Evolutionary conservation across 1,140 invertebrate genomes (phyloP).

Genomic region (Ostrea edulis): DNA sequence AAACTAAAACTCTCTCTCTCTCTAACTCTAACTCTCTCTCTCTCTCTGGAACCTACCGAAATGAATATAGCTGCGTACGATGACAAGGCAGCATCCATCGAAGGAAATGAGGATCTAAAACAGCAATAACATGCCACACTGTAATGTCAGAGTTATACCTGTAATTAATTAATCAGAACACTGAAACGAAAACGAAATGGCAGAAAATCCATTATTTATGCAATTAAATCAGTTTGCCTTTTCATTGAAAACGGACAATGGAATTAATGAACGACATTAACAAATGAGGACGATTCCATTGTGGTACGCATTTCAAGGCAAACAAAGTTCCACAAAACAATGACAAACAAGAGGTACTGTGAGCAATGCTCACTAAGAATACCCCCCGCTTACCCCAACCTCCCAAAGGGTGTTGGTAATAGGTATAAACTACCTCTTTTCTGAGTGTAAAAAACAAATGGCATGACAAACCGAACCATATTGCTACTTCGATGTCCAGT

Average conservation of each 20-base stretch:
- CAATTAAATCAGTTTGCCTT: conserved; percentile 17
- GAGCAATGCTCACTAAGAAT: no score
- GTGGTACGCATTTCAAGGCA: not conserved
- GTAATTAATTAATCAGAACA: not conserved
- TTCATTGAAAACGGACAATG: not conserved
- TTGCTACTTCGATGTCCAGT: no score
- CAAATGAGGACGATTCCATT: not conserved
- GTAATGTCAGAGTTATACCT: not conserved
- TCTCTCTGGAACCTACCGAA: conserved; percentile 64
- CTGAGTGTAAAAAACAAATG: no score
- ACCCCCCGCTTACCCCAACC: no score
- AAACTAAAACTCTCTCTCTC: conserved; percentile 40
- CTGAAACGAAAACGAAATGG: not conserved
- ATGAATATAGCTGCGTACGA: conserved; percentile 71
- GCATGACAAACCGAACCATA: no score
- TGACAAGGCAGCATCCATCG: conserved; percentile 68
- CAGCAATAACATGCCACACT: not conserved
- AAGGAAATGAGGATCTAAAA: conserved; percentile 75
- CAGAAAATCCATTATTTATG: not conserved
- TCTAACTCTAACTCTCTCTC: no score
- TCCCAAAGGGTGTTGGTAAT: no score
- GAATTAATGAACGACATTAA: conserved; percentile 22
- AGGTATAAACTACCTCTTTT: no score
- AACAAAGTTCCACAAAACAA: not conserved
- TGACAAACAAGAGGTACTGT: no score